A percentile compares a stretch with the other conserved stretches of the same genome.
phyloP scores from a whole-genome alignment of 2,797 vertebrate genomes.

The Diglossa cyanea region DNA sequence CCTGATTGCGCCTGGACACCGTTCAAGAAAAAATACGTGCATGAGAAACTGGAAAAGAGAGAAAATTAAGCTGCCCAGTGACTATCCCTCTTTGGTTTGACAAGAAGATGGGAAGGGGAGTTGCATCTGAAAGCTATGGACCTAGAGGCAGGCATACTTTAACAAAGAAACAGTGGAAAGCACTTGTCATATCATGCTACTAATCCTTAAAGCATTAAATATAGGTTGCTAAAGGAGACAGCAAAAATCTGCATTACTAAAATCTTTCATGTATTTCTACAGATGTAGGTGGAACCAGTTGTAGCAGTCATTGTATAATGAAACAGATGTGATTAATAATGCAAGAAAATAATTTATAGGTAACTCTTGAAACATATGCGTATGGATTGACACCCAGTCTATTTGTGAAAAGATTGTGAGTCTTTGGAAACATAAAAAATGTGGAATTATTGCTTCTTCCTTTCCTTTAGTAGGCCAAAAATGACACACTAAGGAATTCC shows the following conservation, averaged over 20 bases:
- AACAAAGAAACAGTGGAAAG: conserved; percentile 47
- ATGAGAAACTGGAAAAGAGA: not conserved
- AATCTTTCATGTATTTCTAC: conserved; percentile 50
- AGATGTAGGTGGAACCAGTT: conserved; percentile 39
- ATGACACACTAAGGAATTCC: not conserved
- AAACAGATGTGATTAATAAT: conserved; percentile 45
- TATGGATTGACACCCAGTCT: not conserved
- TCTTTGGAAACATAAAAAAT: not conserved
- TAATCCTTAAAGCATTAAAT: conserved; percentile 59
- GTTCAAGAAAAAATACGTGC: not conserved
- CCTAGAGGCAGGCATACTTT: not conserved
- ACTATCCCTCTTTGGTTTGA: not conserved
- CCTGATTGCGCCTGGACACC: not conserved
- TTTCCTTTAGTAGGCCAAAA: not conserved
- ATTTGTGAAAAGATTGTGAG: not conserved
- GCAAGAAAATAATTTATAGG: conserved; percentile 51
- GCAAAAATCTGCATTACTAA: conserved; percentile 60
- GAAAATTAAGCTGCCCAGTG: not conserved
- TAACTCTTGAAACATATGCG: not conserved
- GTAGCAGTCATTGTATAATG: conserved; percentile 28
- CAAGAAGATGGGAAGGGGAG: not conserved
- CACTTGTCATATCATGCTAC: conserved; percentile 55
- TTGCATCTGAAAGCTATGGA: conserved; percentile 28
- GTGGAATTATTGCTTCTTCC: not conserved
- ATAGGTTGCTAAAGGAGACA: conserved; percentile 56